Percentiles rank a stretch among this genome's conserved stretches.
Conservation (phyloP, 2,888 invertebrate species). For the Agriopis aurantiaria region DNA sequence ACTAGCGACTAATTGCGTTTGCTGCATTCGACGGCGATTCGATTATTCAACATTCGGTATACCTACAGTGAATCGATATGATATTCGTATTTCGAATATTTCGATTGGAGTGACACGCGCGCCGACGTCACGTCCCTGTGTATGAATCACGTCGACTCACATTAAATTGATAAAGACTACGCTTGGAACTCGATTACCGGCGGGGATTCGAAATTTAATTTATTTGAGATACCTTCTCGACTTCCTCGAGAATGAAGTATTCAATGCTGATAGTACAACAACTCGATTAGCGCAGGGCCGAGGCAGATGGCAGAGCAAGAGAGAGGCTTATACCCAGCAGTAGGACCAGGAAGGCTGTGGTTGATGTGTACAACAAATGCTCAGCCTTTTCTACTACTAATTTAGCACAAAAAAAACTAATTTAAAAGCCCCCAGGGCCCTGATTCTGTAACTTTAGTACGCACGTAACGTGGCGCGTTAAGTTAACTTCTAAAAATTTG, state of each 20-base stretch:
- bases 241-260: background rate
- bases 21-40: conserved; percentile 32
- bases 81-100: conserved; percentile 49
- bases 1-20: conserved; percentile 34
- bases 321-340: too few relatives aligned
- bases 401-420: too few relatives aligned
- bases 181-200: conserved; percentile 35
- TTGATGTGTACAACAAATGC: too few relatives aligned
- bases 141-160: conserved; percentile 28
- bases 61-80: conserved; percentile 30
- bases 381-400: too few relatives aligned
- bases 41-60: conserved; percentile 45
- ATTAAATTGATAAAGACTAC: conserved; percentile 40
- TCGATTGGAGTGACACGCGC: conserved; percentile 41
- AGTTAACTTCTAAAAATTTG: too few relatives aligned
- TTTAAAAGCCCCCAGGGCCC: too few relatives aligned
- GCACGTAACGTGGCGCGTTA: too few relatives aligned
- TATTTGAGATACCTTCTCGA: background rate
- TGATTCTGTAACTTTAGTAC: too few relatives aligned
- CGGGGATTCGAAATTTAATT: conserved; percentile 17
- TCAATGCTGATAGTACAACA: background rate
- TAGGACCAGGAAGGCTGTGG: too few relatives aligned
- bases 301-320: too few relatives aligned
- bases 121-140: conserved; percentile 23
- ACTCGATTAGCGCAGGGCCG: background rate